These are phyloP conservation scores for Clarias macrocephalus DNA, from an alignment of 2,113 vertebrate genomes.

Conservation along the genomic window DNA sequence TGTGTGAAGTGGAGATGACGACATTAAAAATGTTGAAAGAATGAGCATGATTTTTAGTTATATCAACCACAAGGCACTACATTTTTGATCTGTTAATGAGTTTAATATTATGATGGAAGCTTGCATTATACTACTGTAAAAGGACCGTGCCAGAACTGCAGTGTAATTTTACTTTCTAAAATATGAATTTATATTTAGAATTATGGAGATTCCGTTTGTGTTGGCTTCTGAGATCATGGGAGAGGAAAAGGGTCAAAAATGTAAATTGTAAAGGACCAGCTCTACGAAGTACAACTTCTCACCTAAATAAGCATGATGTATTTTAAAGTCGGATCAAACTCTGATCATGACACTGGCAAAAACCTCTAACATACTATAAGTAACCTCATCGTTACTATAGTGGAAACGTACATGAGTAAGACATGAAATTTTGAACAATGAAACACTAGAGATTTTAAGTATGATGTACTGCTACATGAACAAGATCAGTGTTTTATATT, in stretches of 20 bases:
- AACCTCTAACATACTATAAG: no score
- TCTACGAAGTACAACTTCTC: neutral
- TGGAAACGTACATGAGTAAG: neutral
- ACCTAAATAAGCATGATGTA: neutral
- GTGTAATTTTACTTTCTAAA: neutral
- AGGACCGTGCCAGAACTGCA: neutral
- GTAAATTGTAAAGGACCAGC: neutral
- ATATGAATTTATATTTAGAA: neutral
- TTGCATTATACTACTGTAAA: neutral
- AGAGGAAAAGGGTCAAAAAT: neutral
- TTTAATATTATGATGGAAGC: neutral
- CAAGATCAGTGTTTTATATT: slow-evolving; percentile 24
- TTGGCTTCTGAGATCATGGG: neutral
- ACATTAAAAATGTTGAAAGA: neutral
- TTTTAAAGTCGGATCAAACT: neutral
- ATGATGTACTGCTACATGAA: slow-evolving; percentile 1
- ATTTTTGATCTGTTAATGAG: neutral
- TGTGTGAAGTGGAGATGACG: neutral
- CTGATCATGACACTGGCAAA: neutral
- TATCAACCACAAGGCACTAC: neutral
- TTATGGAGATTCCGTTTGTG: neutral
- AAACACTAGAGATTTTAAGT: slow-evolving; percentile 14
- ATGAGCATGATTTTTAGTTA: neutral
- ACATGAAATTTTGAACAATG: neutral
- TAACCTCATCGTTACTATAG: neutral